These are phyloP conservation scores for Acrossocheilus wenchowensis DNA, from an alignment of 2,797 vertebrate species.

Conservation along the genomic window DNA sequence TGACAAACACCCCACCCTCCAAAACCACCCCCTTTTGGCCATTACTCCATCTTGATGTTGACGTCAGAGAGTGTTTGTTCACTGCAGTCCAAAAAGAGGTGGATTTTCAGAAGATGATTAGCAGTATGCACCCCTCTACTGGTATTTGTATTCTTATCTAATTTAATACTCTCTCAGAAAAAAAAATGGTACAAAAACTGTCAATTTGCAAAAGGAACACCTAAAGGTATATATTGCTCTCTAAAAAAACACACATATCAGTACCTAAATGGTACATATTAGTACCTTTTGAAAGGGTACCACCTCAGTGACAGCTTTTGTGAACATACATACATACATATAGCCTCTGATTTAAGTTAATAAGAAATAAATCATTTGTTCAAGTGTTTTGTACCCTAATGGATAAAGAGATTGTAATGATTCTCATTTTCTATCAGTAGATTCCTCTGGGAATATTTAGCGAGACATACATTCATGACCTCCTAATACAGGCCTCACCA, in stretches of 20 bases:
- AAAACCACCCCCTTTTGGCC: background rate
- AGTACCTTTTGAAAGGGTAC: background rate
- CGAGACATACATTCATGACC: background rate
- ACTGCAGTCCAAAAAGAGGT: background rate
- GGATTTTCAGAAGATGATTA: conserved; percentile 32
- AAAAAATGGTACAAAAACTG: background rate
- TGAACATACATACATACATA: background rate
- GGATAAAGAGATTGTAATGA: background rate
- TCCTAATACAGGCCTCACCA: background rate
- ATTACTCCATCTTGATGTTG: conserved; percentile 2
- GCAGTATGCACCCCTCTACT: background rate
- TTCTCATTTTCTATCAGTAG: background rate
- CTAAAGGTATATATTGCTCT: background rate
- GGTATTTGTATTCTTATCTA: background rate
- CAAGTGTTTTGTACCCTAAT: background rate
- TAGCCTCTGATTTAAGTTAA: background rate
- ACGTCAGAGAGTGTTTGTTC: conserved; percentile 16
- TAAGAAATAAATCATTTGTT: background rate
- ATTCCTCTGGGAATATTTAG: background rate
- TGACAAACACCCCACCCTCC: conserved; percentile 42
- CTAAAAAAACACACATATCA: background rate
- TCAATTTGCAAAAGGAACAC: background rate
- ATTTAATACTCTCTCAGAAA: background rate
- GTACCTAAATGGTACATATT: background rate
- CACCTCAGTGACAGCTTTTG: background rate